Evolutionary conservation across 64 coral and sea anemone genomes (phyloP), one percentile per base, ranked within the genome.

Genomic region (Dendrophyllia cribrosa): DNA sequence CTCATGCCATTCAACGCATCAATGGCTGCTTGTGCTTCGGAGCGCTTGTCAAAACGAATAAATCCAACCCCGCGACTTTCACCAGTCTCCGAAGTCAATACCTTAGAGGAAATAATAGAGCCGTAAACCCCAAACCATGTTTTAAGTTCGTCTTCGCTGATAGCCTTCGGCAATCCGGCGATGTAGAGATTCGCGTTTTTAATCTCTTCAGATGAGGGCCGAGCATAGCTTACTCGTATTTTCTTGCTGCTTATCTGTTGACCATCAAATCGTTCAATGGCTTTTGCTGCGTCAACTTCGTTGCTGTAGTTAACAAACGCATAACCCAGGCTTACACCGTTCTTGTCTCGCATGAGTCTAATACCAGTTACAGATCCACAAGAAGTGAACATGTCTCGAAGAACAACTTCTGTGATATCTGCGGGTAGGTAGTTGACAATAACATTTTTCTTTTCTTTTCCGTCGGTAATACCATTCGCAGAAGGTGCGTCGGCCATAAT

Each of bases 111-210:
- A 56, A 99, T 99, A 43, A 99, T 99, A 22, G 76, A 65, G 13
- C 97, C 97, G 73, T 91, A 99, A 16, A 90, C 88, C 49, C 86
- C 65, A 47, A 99, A 99, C 94, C 93, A 88, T 24, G 23, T 85
- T 75, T 94, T 92, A 3, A 99, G 83, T 17, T 99, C 91, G 7
- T 94, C 94, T 50, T 96, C 87, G 24, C 58, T 91, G 45, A 96
- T 72, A 76, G 72, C 44, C 79, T 99, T 95, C 0, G 97, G 97
- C 72, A 99, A 79, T 8, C 97, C 97, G 69, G 91, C 93, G 69
- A 99, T 95, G 77, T 99, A 99, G 66, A 99, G 96, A 88, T 99
- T 99, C 49, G 97, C 97, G 45, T 95, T 95, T 90, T 99, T 99
- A 66, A 99, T 99, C 86, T 96, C 97, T 66, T 89, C 89, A 15